Evolutionary conservation across 2,888 invertebrate species (phyloP).

Genomic region (Dione juno): DNA sequence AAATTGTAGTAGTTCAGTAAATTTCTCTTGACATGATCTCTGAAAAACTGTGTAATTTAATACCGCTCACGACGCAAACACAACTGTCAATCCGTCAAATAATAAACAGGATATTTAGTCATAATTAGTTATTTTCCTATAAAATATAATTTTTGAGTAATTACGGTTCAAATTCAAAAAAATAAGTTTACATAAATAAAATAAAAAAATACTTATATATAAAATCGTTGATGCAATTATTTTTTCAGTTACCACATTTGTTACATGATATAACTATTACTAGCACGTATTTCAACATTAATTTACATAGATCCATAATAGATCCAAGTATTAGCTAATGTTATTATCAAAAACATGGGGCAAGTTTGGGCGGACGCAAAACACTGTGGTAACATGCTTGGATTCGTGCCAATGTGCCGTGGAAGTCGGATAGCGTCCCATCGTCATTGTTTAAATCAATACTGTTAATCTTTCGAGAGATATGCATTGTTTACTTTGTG

Average conservation of each 20-base stretch:
- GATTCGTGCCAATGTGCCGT: conserved; percentile 68
- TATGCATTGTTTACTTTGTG: conserved; percentile 40
- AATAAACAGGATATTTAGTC: conserved; percentile 24
- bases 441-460: conserved; percentile 62
- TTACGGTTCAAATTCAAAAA: background rate
- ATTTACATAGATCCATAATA: conserved; percentile 20
- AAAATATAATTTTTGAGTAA: background rate
- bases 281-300: conserved; percentile 12
- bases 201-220: background rate
- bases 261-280: background rate
- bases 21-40: conserved; percentile 33
- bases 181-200: background rate
- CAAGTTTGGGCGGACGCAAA: conserved; percentile 45
- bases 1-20: conserved; percentile 21
- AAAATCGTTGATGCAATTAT: background rate
- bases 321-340: conserved; percentile 34
- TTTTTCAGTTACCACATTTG: background rate
- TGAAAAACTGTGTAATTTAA: conserved; percentile 41
- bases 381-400: conserved; percentile 66
- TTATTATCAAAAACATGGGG: conserved; percentile 47
- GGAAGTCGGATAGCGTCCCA: conserved; percentile 57
- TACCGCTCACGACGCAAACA: conserved; percentile 30
- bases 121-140: background rate
- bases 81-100: conserved; percentile 39
- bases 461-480: conserved; percentile 43